phyloP scores from a whole-genome alignment of 2,797 vertebrate genomes.

The Yasuhikotakia modesta region DNA sequence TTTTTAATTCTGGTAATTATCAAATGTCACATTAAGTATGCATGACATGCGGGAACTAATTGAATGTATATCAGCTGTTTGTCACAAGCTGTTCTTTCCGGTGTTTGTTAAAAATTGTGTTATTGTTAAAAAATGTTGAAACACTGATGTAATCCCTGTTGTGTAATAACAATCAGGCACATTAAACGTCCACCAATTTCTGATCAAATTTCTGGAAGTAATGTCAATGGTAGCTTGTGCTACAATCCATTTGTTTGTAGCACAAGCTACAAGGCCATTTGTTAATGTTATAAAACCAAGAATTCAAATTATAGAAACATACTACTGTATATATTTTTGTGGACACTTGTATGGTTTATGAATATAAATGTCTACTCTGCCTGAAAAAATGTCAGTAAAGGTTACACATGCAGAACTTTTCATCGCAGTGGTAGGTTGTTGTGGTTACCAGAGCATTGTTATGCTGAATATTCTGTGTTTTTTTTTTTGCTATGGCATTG shows the following conservation, averaged over 20 bases:
- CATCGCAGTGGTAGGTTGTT: too few relatives aligned
- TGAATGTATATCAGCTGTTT: constrained; percentile 23
- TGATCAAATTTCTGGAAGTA: neutral
- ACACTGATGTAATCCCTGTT: neutral
- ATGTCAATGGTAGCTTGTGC: too few relatives aligned
- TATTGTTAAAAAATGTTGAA: constrained; percentile 7
- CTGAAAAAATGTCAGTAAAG: too few relatives aligned
- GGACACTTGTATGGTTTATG: too few relatives aligned
- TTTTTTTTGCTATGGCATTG: too few relatives aligned
- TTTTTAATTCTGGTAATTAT: constrained; percentile 67
- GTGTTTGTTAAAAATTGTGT: neutral
- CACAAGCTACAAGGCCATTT: too few relatives aligned
- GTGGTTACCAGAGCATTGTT: too few relatives aligned
- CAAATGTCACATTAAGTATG: constrained; percentile 47
- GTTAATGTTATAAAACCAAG: neutral
- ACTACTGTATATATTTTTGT: neutral
- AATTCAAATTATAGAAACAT: neutral
- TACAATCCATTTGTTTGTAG: too few relatives aligned
- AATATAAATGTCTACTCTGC: too few relatives aligned
- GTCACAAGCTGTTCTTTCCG: constrained; percentile 5
- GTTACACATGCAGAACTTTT: too few relatives aligned
- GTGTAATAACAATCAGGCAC: neutral
- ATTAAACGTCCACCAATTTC: neutral
- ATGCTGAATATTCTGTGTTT: too few relatives aligned
- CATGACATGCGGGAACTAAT: constrained; percentile 22